These are phyloP conservation scores for Hedya salicella DNA, from an alignment of 2,888 invertebrate species.

Conservation along the genomic window DNA sequence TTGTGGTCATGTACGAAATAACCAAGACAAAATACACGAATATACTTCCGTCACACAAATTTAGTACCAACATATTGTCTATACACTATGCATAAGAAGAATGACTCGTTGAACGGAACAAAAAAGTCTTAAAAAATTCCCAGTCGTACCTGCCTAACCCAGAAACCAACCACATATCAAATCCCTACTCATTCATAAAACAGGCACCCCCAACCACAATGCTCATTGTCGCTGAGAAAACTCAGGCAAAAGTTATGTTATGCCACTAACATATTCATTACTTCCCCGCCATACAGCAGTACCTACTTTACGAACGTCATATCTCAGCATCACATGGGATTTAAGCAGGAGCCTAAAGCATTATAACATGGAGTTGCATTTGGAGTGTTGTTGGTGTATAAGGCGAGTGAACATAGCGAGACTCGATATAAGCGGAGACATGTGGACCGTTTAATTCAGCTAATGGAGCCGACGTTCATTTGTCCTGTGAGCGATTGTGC, in stretches of 20 bases:
- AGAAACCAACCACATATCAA: constrained; percentile 6
- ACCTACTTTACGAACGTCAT: neutral
- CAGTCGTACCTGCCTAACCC: neutral
- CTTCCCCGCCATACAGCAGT: constrained; percentile 14
- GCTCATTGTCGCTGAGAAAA: constrained; percentile 26
- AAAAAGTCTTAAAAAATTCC: neutral
- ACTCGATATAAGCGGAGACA: constrained; percentile 29
- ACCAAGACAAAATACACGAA: too few species aligned
- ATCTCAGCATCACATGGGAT: neutral
- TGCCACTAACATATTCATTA: constrained; percentile 35
- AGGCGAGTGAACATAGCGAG: constrained; percentile 11
- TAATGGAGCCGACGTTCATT: constrained; percentile 27
- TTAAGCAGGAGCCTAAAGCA: too few species aligned
- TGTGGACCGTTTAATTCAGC: constrained; percentile 27
- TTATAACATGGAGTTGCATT: neutral
- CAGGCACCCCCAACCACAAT: constrained; percentile 22
- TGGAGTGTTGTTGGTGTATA: neutral
- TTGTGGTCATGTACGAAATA: too few species aligned
- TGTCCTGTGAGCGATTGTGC: constrained; percentile 30
- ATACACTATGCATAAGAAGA: too few species aligned
- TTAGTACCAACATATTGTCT: too few species aligned
- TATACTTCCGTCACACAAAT: too few species aligned
- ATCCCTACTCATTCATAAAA: constrained; percentile 26
- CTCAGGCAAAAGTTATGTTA: constrained; percentile 32
- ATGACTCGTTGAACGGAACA: too few species aligned